phyloP scores from a whole-genome alignment of 2,888 invertebrate genomes.

The Thymelicus acteon region DNA sequence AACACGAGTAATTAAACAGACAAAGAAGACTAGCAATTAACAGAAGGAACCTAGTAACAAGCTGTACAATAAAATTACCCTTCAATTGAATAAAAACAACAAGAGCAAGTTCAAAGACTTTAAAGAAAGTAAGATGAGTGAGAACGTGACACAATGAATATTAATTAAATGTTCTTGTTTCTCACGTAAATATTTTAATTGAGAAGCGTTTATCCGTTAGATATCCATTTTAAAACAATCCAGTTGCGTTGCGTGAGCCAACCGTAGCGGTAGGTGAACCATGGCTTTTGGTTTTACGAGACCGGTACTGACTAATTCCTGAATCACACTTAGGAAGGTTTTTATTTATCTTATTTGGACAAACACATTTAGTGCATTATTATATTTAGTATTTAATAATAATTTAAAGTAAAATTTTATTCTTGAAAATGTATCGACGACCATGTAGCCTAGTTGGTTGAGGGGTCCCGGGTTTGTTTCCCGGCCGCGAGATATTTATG shows the following conservation, averaged over 20 bases:
- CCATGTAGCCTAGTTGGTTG: too few relatives aligned
- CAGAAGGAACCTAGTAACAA: too few relatives aligned
- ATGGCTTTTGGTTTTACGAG: background rate
- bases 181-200: slow-evolving; percentile 31
- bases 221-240: slow-evolving; percentile 22
- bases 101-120: background rate
- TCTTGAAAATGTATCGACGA: too few relatives aligned
- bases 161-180: slow-evolving; percentile 10
- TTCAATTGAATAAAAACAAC: background rate
- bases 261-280: slow-evolving; percentile 13
- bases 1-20: too few relatives aligned
- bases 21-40: too few relatives aligned
- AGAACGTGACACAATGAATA: slow-evolving; percentile 26
- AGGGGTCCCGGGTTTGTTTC: too few relatives aligned
- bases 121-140: slow-evolving; percentile 7
- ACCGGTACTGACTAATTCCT: background rate
- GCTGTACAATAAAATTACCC: background rate
- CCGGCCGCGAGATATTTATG: too few relatives aligned
- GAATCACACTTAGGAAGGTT: too few relatives aligned
- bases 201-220: slow-evolving; percentile 36
- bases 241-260: slow-evolving; percentile 19
- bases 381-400: too few relatives aligned
- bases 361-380: too few relatives aligned
- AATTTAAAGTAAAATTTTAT: too few relatives aligned
- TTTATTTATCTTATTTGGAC: too few relatives aligned